Evolutionary conservation across 2,797 vertebrate species (phyloP).

Genomic region (Crocodylus rhombifer): DNA sequence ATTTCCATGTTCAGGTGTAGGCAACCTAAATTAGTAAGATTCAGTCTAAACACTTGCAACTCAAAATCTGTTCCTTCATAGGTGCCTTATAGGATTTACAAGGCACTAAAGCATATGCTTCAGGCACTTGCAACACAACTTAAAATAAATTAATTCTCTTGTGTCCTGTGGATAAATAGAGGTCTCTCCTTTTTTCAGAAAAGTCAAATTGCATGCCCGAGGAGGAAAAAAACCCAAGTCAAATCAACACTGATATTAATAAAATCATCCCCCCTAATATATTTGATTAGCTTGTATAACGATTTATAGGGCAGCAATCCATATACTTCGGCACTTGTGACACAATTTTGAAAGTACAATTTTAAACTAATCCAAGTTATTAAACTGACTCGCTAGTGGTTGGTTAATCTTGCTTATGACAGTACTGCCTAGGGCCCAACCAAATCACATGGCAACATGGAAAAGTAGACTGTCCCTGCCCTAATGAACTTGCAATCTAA

Average conservation of each 20-base stretch:
- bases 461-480: not conserved
- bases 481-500: not conserved
- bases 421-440: not conserved
- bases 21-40: not conserved
- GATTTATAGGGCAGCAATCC: not conserved
- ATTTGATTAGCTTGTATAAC: not conserved
- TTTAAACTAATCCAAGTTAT: not conserved
- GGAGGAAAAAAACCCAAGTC: too few relatives aligned
- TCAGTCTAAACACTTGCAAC: not conserved
- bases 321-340: not conserved
- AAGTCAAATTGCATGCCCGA: too few relatives aligned
- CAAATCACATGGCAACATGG: not conserved
- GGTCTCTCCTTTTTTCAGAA: too few relatives aligned
- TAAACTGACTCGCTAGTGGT: not conserved
- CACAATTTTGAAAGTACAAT: accelerated
- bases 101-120: not conserved
- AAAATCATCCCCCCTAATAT: too few relatives aligned
- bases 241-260: too few relatives aligned
- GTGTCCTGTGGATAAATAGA: too few relatives aligned
- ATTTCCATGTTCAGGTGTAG: not conserved
- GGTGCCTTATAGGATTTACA: not conserved
- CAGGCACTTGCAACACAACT: not conserved
- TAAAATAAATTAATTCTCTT: too few relatives aligned
- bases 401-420: not conserved
- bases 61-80: not conserved